Conservation (phyloP, 2,113 vertebrate species). For the Cyanoderma ruficeps region DNA sequence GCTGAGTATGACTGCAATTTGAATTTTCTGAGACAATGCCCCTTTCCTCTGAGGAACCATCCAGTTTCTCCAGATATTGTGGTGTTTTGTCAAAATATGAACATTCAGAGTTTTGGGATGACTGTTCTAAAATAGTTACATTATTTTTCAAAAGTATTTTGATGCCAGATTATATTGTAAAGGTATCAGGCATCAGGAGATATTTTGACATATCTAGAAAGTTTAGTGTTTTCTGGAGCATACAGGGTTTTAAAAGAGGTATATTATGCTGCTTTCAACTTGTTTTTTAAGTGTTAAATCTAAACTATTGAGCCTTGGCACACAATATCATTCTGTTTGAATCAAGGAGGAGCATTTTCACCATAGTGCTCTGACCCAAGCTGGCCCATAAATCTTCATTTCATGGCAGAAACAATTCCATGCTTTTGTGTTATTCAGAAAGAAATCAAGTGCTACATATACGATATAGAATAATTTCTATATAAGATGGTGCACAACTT, state of each 20-base stretch:
- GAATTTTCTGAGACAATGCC: not conserved
- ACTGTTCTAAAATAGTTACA: not conserved
- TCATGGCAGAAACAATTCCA: not conserved
- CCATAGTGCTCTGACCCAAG: not conserved
- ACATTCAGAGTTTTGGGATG: not conserved
- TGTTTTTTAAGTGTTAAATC: not conserved
- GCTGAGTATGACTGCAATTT: not conserved
- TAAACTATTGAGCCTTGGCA: not conserved
- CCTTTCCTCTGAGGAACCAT: not conserved
- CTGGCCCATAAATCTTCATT: conserved; percentile 3
- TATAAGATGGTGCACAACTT: not conserved
- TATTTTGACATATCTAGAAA: not conserved
- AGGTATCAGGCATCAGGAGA: not conserved
- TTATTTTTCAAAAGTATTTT: not conserved
- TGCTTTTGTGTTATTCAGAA: not conserved
- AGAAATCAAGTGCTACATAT: not conserved
- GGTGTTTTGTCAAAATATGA: not conserved
- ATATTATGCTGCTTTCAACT: not conserved
- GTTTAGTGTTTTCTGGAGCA: not conserved
- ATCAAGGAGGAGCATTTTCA: not conserved
- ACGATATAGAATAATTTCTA: not conserved
- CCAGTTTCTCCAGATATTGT: not conserved
- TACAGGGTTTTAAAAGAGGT: not conserved
- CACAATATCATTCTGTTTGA: not conserved
- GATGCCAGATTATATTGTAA: not conserved